A percentile compares a stretch with the other conserved stretches of the same genome.
Evolutionary conservation across 2,797 vertebrate species (phyloP).

Genomic region (Coregonus ussuriensis): DNA sequence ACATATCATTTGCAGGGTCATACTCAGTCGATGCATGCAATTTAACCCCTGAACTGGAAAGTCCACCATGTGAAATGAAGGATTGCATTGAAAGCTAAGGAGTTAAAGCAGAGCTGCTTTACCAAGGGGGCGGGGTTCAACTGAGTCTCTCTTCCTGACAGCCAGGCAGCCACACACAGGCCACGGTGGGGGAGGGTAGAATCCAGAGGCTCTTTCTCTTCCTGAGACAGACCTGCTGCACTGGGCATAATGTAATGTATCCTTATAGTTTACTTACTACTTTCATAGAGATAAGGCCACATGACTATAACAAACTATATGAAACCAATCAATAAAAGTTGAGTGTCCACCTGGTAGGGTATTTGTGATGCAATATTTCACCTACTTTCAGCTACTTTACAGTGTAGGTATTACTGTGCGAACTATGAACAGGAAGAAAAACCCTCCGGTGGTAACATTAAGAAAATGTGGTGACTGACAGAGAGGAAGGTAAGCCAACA

Average conservation of each 20-base stretch:
- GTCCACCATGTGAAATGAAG: slow-evolving; percentile 57
- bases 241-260: slow-evolving; percentile 51
- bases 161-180: slow-evolving; percentile 31
- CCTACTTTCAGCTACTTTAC: neutral
- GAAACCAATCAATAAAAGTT: neutral
- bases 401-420: neutral
- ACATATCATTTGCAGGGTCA: slow-evolving; percentile 25
- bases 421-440: slow-evolving; percentile 28
- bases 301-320: neutral
- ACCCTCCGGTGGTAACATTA: slow-evolving; percentile 14
- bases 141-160: slow-evolving; percentile 61
- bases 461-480: slow-evolving; percentile 22
- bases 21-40: slow-evolving; percentile 24
- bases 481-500: slow-evolving; percentile 41
- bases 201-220: slow-evolving; percentile 41
- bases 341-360: neutral
- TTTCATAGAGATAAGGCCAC: neutral
- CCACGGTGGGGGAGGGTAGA: slow-evolving; percentile 64
- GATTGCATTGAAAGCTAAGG: slow-evolving; percentile 61
- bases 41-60: slow-evolving; percentile 55
- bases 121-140: slow-evolving; percentile 59
- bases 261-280: slow-evolving; percentile 22
- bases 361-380: neutral
- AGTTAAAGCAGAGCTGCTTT: slow-evolving; percentile 42
- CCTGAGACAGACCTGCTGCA: slow-evolving; percentile 44